phyloP scores from a whole-genome alignment of 1,140 invertebrate genomes.

The Camponotus pennsylvanicus region DNA sequence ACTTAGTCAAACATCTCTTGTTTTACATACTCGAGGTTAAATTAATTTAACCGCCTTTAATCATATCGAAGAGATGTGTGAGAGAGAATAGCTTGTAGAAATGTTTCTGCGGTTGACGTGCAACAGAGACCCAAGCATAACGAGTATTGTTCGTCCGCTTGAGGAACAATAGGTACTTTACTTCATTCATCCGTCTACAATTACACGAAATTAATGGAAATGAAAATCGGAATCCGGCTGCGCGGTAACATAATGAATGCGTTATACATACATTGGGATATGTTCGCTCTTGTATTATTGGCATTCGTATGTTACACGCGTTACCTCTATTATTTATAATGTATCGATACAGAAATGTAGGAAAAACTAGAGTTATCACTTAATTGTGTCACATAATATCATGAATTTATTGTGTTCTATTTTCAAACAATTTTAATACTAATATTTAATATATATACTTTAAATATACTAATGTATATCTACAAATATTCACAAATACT shows the following conservation, averaged over 20 bases:
- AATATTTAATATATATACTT: background rate
- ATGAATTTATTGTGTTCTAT: background rate
- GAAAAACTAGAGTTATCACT: background rate
- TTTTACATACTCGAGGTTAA: constrained; percentile 33
- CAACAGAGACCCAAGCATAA: constrained; percentile 63
- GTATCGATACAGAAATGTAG: background rate
- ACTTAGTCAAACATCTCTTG: constrained; percentile 12
- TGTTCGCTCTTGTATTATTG: constrained; percentile 26
- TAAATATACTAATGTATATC: background rate
- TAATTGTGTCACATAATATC: background rate
- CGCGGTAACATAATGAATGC: constrained; percentile 48
- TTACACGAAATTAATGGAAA: constrained; percentile 74
- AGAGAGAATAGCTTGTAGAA: constrained; percentile 28
- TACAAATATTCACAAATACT: background rate
- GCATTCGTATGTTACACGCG: background rate
- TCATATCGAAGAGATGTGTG: constrained; percentile 27
- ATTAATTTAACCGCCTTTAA: constrained; percentile 63
- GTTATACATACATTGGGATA: constrained; percentile 38
- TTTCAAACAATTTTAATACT: background rate
- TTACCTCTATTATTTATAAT: constrained; percentile 29
- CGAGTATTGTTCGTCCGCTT: constrained; percentile 71
- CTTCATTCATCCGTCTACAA: constrained; percentile 70
- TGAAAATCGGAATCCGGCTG: constrained; percentile 69
- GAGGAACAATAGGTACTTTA: constrained; percentile 63
- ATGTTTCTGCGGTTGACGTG: constrained; percentile 62